phyloP scores from a whole-genome alignment of 2,797 vertebrate genomes.

The Pelobates cultripes region DNA sequence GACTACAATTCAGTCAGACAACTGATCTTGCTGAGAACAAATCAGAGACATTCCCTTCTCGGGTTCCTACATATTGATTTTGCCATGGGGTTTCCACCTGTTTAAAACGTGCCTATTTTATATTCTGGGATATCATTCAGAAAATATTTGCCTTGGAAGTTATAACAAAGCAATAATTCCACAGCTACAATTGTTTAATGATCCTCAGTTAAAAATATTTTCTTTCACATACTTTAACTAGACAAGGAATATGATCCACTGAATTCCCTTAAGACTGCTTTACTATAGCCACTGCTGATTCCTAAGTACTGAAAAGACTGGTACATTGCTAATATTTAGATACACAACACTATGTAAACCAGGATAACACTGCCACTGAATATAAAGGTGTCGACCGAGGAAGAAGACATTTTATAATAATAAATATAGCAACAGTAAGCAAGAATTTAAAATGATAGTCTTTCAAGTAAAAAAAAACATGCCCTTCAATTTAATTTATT shows the following conservation, averaged over 20 bases:
- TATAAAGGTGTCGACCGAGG: too few species aligned
- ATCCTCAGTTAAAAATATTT: not conserved
- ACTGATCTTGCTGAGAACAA: slow-evolving; percentile 53
- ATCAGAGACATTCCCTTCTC: slow-evolving; percentile 37
- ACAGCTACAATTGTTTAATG: slow-evolving; percentile 22
- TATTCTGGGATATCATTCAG: slow-evolving; percentile 46
- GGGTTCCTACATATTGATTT: slow-evolving; percentile 29
- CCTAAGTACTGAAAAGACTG: too few species aligned
- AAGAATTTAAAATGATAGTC: too few species aligned
- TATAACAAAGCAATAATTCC: slow-evolving; percentile 29
- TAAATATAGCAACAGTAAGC: too few species aligned
- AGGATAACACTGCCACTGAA: too few species aligned
- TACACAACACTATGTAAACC: too few species aligned
- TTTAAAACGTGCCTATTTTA: slow-evolving; percentile 48
- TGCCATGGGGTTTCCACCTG: slow-evolving; percentile 40
- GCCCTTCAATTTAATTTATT: too few species aligned
- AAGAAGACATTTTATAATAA: too few species aligned
- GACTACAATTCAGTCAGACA: slow-evolving; percentile 36
- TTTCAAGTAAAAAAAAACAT: too few species aligned
- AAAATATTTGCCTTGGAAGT: slow-evolving; percentile 40
- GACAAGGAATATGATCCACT: not conserved
- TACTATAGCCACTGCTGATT: not conserved
- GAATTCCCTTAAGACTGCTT: not conserved
- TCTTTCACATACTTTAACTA: slow-evolving; percentile 12
- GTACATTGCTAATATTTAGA: too few species aligned